A percentile compares a stretch with the other conserved stretches of the same genome.
Evolutionary conservation across 1,140 invertebrate genomes (phyloP).

Genomic region (Ooceraea biroi): DNA sequence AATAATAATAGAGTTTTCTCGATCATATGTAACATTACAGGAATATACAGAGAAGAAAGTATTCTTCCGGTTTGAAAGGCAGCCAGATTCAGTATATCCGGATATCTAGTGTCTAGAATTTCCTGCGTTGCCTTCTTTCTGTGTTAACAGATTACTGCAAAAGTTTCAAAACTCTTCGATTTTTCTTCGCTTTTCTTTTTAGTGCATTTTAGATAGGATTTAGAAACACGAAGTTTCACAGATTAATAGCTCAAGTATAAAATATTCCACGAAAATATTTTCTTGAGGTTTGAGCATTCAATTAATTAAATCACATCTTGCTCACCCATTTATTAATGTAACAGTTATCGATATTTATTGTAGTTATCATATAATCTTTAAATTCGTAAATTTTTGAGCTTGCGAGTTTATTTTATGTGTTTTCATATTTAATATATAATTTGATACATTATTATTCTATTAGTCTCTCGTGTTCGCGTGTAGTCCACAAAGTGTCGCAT

Average conservation of each 20-base stretch:
- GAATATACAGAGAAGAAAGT: neutral
- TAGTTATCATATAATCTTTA: neutral
- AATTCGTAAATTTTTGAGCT: neutral
- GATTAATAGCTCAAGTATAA: too few relatives aligned
- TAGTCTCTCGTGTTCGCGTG: neutral
- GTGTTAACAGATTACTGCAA: neutral
- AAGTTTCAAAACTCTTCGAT: neutral
- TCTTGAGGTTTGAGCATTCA: too few relatives aligned
- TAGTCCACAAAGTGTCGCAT: neutral
- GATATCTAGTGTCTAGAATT: constrained; percentile 62
- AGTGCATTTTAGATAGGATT: neutral
- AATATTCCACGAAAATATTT: too few relatives aligned
- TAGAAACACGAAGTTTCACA: too few relatives aligned
- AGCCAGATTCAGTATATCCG: constrained; percentile 61
- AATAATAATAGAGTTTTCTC: neutral
- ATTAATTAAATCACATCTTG: too few relatives aligned
- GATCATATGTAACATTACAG: neutral
- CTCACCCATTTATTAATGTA: too few relatives aligned
- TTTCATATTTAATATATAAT: neutral
- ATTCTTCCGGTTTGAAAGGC: constrained; percentile 46
- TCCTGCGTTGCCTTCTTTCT: neutral
- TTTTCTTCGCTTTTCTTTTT: neutral
- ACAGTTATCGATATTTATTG: too few relatives aligned
- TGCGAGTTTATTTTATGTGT: too few relatives aligned
- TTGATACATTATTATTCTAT: neutral